Conservation (phyloP, 2,888 invertebrate species). For the Tetragonisca angustula region DNA sequence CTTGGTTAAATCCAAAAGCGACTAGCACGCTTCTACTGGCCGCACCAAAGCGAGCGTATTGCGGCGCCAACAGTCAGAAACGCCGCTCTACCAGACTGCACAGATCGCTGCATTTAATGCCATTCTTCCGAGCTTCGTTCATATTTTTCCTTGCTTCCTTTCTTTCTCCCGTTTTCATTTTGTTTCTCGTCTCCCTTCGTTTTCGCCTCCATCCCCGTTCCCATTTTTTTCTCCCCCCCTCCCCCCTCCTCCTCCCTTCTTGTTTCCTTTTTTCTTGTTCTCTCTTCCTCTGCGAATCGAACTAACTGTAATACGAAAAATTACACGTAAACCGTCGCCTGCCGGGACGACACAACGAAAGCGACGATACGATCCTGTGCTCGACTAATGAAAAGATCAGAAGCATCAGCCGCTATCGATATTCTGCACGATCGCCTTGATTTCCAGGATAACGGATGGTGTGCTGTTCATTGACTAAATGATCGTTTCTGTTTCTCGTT, state of each 20-base stretch:
- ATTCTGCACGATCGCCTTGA: constrained; percentile 50
- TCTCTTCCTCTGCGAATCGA: constrained; percentile 28
- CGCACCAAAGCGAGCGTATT: constrained; percentile 62
- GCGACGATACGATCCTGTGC: constrained; percentile 12
- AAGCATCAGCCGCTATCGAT: constrained; percentile 39
- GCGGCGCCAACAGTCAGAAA: constrained; percentile 57
- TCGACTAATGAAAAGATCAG: constrained; percentile 37
- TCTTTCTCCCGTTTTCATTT: constrained; percentile 16
- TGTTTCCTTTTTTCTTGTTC: not conserved
- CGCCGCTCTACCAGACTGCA: constrained; percentile 54
- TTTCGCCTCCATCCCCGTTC: not conserved
- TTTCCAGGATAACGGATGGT: constrained; percentile 4
- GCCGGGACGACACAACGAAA: constrained; percentile 11
- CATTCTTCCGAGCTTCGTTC: constrained; percentile 54
- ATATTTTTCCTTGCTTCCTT: constrained; percentile 26
- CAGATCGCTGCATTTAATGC: constrained; percentile 55
- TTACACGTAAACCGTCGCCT: constrained; percentile 30
- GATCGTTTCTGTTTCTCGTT: not conserved
- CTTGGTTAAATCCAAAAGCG: constrained; percentile 70
- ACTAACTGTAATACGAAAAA: constrained; percentile 41
- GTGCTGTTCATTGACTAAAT: not conserved
- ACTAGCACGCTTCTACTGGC: constrained; percentile 61
- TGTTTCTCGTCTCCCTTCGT: not conserved
- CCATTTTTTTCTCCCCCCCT: not conserved
- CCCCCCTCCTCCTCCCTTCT: too few species aligned